Evolutionary conservation across 2,113 vertebrate genomes (phyloP).

Genomic region (Grallaria varia): DNA sequence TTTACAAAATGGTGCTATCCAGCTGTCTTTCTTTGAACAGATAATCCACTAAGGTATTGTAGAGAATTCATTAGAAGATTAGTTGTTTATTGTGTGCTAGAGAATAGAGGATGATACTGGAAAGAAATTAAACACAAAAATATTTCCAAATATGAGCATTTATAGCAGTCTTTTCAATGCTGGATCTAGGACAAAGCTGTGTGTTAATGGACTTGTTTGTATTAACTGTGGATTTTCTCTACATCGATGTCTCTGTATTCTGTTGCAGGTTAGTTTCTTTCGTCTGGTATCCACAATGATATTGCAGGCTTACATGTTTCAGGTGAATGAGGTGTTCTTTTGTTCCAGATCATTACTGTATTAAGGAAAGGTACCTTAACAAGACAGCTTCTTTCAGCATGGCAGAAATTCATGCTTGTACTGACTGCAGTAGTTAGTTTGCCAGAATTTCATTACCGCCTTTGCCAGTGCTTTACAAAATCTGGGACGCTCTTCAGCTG

Average conservation of each 20-base stretch:
- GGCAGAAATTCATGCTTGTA: neutral
- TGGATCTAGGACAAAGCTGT: neutral
- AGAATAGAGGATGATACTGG: neutral
- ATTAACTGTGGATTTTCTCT: neutral
- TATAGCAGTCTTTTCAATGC: neutral
- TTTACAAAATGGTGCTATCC: neutral
- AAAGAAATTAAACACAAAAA: neutral
- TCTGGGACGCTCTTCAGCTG: neutral
- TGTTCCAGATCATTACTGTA: neutral
- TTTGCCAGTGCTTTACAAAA: slow-evolving; percentile 60
- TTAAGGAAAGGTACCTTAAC: neutral
- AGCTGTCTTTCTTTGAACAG: neutral
- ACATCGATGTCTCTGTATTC: neutral
- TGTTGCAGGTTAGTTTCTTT: neutral
- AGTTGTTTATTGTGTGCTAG: neutral
- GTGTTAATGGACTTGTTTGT: neutral
- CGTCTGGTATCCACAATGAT: neutral
- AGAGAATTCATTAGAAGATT: neutral
- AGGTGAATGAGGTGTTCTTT: neutral
- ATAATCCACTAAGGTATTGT: neutral
- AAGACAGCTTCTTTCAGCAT: neutral
- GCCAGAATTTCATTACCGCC: slow-evolving; percentile 53
- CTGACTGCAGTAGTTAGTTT: slow-evolving; percentile 44
- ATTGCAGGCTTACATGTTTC: neutral
- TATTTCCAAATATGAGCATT: neutral